Conservation (phyloP, 2,113 vertebrate species). For the Dissostichus mawsoni region DNA sequence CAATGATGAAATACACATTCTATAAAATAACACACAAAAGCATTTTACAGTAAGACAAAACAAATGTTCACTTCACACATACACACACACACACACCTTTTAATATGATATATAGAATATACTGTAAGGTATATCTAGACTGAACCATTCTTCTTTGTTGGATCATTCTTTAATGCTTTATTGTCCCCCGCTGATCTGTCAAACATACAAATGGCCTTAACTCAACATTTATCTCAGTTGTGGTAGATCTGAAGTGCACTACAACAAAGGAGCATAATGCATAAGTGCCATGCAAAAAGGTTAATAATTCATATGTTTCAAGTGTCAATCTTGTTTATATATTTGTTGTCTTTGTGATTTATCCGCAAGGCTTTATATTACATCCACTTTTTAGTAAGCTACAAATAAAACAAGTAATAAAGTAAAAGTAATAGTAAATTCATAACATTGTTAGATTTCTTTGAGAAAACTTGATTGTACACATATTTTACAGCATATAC, state of each 20-base stretch:
- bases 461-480: too few relatives aligned
- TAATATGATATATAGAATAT: not conserved
- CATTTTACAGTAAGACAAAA: not conserved
- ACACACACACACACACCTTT: not conserved
- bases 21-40: not conserved
- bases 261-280: too few relatives aligned
- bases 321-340: too few relatives aligned
- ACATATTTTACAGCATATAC: too few relatives aligned
- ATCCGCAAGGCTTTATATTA: too few relatives aligned
- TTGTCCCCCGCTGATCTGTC: not conserved
- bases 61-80: not conserved
- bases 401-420: too few relatives aligned
- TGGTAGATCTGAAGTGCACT: not conserved
- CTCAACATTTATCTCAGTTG: slow-evolving; percentile 10
- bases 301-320: too few relatives aligned
- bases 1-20: slow-evolving; percentile 8
- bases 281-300: too few relatives aligned
- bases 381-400: too few relatives aligned
- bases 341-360: too few relatives aligned
- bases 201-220: slow-evolving; percentile 5
- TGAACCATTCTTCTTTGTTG: slow-evolving; percentile 9
- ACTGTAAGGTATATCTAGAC: not conserved
- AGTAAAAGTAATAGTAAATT: too few relatives aligned
- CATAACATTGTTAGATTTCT: too few relatives aligned
- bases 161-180: slow-evolving; percentile 3